Evolutionary conservation across 2,888 invertebrate species (phyloP), one percentile per base, ranked within the genome.

Genomic region (Hybos culiciformis): DNA sequence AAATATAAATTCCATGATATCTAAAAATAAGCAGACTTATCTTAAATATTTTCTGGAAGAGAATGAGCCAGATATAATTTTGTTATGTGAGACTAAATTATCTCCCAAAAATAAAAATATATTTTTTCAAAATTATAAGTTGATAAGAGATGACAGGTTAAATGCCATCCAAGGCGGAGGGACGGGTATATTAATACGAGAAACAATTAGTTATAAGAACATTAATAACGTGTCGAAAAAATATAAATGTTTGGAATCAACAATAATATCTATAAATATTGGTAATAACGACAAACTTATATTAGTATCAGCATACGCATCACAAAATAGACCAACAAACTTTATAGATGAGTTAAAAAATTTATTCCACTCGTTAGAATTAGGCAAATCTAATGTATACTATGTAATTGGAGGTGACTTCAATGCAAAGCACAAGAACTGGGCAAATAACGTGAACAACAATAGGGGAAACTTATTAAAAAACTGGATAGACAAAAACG

Each of bases 391-490:
- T 8, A 18, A 31, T 14, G 42, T 39, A 24, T 39, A 21, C 20
- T 42, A 42, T 31, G 14, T 45, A 11, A 6, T 46, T 17, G 45
- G 37, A 11, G 45, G 42, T 7, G 39, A 46, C 31, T 33, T 42
- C 18, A 46, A 42, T 33, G 42, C 45, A 3, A 29, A 26, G 15
- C 45, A 45, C 17, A 31, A 11, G 4, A 17, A 9, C 2, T 46
- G 45, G 42, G 18, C 15, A 19, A 46, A 45, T 33, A 17, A 24
- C 12, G 21, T 6, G 8, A 37, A 33, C 12, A 46, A 42, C 39
- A 37, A 41, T 7, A 37, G 41, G 5, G 41, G 45, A 11, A 36
- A 2, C 32, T 24, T 26, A 14, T 33, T 46, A 26, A 11, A 31
- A 5, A 17, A 9, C 7, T 46, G 42, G 45, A 9, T 46, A n/a